A percentile compares a stretch with the other conserved stretches of the same genome.
phyloP scores from a whole-genome alignment of 2,797 vertebrate species.

The Anguilla megastoma region DNA sequence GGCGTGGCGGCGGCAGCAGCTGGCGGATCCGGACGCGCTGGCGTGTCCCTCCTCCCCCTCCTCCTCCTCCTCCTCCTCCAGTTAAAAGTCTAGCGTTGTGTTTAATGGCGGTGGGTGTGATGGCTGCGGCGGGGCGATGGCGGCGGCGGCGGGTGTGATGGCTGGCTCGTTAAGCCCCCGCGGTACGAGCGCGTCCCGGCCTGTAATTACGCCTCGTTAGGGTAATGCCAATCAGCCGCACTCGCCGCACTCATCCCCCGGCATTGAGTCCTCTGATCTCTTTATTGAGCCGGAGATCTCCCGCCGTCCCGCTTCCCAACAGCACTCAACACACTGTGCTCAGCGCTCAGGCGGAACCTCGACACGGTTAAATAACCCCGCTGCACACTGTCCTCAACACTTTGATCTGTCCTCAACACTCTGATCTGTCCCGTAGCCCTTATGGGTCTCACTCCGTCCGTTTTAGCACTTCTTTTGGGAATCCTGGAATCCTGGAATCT shows the following conservation, averaged over 20 bases:
- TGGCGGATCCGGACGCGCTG: background rate
- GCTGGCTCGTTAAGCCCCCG: constrained; percentile 69
- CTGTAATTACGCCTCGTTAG: constrained; percentile 75
- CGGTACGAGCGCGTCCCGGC: constrained; percentile 64
- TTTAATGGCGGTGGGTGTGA: constrained; percentile 71
- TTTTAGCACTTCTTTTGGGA: background rate
- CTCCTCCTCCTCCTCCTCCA: constrained; percentile 37
- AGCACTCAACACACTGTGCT: constrained; percentile 23
- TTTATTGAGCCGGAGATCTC: constrained; percentile 40
- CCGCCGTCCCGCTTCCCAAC: constrained; percentile 41
- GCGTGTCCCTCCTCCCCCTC: constrained; percentile 23
- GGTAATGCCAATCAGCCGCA: constrained; percentile 68
- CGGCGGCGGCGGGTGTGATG: constrained; percentile 61
- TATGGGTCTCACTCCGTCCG: constrained; percentile 38
- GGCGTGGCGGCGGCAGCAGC: background rate
- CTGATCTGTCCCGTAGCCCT: background rate
- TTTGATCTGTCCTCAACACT: no score
- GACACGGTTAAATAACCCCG: background rate
- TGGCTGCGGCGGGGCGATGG: constrained; percentile 72
- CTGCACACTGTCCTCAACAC: no score
- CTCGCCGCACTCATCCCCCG: constrained; percentile 47
- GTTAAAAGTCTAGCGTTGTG: constrained; percentile 64
- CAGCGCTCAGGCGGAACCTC: constrained; percentile 3
- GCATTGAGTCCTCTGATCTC: constrained; percentile 35
- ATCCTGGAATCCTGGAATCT: background rate